Conservation (phyloP, 1,140 invertebrate species). For the Probaryconus sp. region DNA sequence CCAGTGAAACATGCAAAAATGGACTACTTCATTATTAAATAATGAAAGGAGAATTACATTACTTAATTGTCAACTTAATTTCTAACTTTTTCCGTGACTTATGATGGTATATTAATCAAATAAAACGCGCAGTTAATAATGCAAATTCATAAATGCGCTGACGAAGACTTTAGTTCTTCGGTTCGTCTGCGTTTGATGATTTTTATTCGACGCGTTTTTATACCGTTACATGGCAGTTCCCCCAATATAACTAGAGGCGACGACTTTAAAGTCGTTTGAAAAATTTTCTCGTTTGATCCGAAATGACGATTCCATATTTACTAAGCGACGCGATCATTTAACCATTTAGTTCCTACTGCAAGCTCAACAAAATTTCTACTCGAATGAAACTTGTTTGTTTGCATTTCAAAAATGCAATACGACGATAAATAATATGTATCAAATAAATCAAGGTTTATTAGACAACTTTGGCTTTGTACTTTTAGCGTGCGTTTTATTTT, state of each 20-base stretch:
- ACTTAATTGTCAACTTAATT: too few species aligned
- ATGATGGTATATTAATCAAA: too few species aligned
- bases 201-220: too few species aligned
- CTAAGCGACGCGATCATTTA: conserved; percentile 15
- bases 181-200: too few species aligned
- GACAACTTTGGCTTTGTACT: conserved; percentile 1
- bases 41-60: too few species aligned
- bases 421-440: conserved; percentile 26
- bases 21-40: too few species aligned
- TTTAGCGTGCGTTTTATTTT: conserved; percentile 1
- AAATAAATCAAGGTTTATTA: conserved; percentile 28
- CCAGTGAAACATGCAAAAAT: too few species aligned
- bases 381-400: conserved; percentile 22
- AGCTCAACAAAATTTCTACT: conserved; percentile 21
- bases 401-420: conserved; percentile 18
- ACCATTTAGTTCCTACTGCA: conserved; percentile 23
- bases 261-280: conserved; percentile 7
- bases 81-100: too few species aligned
- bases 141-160: too few species aligned
- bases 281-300: conserved; percentile 11
- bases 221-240: too few species aligned
- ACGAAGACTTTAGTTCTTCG: too few species aligned
- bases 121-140: too few species aligned
- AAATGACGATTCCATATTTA: conserved; percentile 25
- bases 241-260: background rate